phyloP scores from a whole-genome alignment of 2,888 invertebrate genomes.

The Sepioteuthis lessoniana region DNA sequence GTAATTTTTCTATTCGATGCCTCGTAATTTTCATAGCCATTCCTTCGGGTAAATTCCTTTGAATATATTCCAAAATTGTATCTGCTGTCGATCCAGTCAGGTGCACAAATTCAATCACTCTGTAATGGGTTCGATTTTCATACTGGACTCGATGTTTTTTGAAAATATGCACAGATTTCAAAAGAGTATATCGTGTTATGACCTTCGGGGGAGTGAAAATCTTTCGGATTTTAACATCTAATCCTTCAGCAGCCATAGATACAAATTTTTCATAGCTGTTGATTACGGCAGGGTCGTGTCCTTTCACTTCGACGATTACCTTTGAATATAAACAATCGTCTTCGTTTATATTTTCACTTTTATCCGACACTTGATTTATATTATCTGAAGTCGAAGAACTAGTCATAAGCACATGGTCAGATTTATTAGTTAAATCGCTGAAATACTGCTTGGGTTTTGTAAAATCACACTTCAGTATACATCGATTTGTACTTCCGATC shows the following conservation, averaged over 20 bases:
- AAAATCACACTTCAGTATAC: background rate
- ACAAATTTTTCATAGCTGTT: slow-evolving; percentile 92
- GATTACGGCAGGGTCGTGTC: slow-evolving; percentile 90
- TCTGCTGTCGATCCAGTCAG: slow-evolving; percentile 79
- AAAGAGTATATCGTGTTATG: slow-evolving; percentile 85
- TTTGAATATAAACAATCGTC: slow-evolving; percentile 82
- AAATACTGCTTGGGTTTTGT: background rate
- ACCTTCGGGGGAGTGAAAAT: slow-evolving; percentile 82
- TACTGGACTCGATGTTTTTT: slow-evolving; percentile 94
- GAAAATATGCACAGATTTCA: slow-evolving; percentile 85
- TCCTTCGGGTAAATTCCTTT: slow-evolving; percentile 97
- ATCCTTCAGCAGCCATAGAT: slow-evolving; percentile 85
- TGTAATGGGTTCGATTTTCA: slow-evolving; percentile 93
- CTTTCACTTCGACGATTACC: slow-evolving; percentile 88
- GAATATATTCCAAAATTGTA: slow-evolving; percentile 94
- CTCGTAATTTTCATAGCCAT: slow-evolving; percentile 89
- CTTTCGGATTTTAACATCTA: slow-evolving; percentile 81
- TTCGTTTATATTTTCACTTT: background rate
- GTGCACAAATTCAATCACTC: slow-evolving; percentile 81
- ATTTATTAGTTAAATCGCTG: background rate
- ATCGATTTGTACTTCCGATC: background rate
- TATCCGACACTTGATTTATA: background rate
- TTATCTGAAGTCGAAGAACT: background rate
- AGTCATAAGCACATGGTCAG: background rate
- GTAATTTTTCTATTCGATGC: slow-evolving; percentile 36